Evolutionary conservation across 23 tunicate genomes (phyloP).

Genomic region (Ascidia mentula): DNA sequence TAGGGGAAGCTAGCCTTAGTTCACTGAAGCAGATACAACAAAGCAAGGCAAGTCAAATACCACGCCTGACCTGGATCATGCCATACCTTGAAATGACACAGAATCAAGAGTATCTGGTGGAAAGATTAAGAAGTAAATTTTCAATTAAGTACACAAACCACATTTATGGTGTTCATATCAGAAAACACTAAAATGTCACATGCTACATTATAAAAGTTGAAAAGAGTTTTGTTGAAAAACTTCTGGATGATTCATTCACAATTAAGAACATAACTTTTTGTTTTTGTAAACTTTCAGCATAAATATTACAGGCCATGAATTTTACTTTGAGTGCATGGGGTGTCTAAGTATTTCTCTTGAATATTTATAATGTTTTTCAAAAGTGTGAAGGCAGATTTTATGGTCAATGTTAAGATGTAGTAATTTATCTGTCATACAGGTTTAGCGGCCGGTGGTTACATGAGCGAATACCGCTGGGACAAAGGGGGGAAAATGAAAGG

Average conservation of each 20-base stretch:
- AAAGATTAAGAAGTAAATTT: neutral
- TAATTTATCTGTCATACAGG: constrained; percentile 1
- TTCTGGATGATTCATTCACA: neutral
- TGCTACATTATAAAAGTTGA: too few species aligned
- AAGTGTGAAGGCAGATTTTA: too few species aligned
- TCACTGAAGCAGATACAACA: constrained; percentile 48
- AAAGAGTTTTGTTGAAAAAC: too few species aligned
- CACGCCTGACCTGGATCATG: constrained; percentile 41
- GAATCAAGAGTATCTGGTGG: constrained; percentile 66
- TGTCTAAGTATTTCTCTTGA: too few species aligned
- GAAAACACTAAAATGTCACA: too few species aligned
- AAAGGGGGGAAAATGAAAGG: constrained; percentile 52
- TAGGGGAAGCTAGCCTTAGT: constrained; percentile 63
- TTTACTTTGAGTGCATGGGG: too few species aligned
- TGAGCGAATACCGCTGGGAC: constrained; percentile 77
- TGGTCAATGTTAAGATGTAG: too few species aligned
- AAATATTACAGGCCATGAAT: too few species aligned
- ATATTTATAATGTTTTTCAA: too few species aligned
- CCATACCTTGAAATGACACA: constrained; percentile 58
- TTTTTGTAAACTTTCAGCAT: neutral
- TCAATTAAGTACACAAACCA: neutral
- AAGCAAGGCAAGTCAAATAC: constrained; percentile 37
- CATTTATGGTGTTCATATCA: too few species aligned
- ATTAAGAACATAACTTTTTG: neutral
- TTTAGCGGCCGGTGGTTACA: constrained; percentile 71